Conservation (phyloP, 35 echinoderm and acorn worm genomes). For the Amphiura filiformis region DNA sequence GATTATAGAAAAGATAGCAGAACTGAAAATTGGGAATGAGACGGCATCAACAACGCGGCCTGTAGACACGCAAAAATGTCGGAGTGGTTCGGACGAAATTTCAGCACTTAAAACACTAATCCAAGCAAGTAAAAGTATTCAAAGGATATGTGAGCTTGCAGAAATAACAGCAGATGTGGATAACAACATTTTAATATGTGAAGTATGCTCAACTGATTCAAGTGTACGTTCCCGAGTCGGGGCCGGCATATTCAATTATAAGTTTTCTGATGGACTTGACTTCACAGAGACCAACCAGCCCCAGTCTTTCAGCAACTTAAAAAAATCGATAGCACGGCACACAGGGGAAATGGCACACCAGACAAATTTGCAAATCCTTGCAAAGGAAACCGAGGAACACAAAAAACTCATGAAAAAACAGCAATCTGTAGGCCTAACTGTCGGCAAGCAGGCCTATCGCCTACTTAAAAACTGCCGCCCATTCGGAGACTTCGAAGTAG, state of each 20-base stretch:
- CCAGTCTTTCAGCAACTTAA: not conserved
- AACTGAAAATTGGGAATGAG: not conserved
- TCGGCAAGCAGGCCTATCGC: not conserved
- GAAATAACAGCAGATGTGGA: not conserved
- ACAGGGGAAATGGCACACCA: not conserved
- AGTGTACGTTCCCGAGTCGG: not conserved
- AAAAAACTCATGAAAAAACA: not conserved
- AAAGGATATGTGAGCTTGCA: not conserved
- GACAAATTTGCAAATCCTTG: not conserved
- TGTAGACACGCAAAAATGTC: not conserved
- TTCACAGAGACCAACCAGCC: not conserved
- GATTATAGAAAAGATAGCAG: not conserved
- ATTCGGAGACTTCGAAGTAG: not conserved
- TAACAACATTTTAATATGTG: not conserved
- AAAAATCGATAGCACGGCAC: not conserved
- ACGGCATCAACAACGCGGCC: not conserved
- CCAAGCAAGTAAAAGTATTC: not conserved
- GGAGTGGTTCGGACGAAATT: not conserved
- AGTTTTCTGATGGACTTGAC: not conserved
- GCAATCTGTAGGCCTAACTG: not conserved
- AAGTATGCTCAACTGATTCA: not conserved
- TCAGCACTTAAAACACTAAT: not conserved
- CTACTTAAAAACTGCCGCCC: not conserved
- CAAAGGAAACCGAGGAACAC: not conserved
- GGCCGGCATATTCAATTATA: not conserved